These are phyloP conservation scores for Hycleus cichorii DNA, from an alignment of 1,140 invertebrate genomes.

Conservation along the genomic window DNA sequence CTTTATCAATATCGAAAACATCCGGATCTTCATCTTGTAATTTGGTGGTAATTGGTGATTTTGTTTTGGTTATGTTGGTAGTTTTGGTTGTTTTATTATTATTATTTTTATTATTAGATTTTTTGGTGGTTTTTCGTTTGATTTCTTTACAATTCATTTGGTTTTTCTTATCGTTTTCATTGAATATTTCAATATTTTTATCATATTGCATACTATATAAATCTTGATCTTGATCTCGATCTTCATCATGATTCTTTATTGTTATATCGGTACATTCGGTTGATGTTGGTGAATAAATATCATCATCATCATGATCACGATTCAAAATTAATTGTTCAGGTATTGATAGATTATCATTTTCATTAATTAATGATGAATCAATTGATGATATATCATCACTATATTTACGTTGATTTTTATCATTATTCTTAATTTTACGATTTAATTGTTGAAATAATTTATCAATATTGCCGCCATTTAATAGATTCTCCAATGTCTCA, in stretches of 20 bases:
- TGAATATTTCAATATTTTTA: background rate
- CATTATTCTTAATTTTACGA: background rate
- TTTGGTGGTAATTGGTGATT: no score
- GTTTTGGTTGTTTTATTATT: background rate
- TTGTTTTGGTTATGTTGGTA: no score
- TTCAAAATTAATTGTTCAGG: slow-evolving; percentile 26
- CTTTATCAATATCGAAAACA: slow-evolving; percentile 33
- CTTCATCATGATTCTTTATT: slow-evolving; percentile 15
- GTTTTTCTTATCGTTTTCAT: no score
- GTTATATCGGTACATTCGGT: slow-evolving; percentile 22
- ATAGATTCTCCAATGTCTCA: slow-evolving; percentile 35
- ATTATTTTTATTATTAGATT: slow-evolving; percentile 1
- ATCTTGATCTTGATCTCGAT: slow-evolving; percentile 22
- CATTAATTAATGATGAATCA: slow-evolving; percentile 36
- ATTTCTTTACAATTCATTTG: background rate
- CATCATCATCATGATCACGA: slow-evolving; percentile 6
- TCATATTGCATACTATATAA: slow-evolving; percentile 19
- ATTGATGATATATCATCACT: slow-evolving; percentile 34
- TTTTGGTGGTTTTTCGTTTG: background rate
- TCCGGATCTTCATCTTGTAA: slow-evolving; percentile 3
- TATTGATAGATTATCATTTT: slow-evolving; percentile 38
- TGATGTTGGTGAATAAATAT: slow-evolving; percentile 26
- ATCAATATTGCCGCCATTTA: slow-evolving; percentile 28
- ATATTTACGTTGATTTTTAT: slow-evolving; percentile 21
- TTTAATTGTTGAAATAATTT: background rate